phyloP scores from a whole-genome alignment of 2,113 vertebrate species.

The Ictidomys tridecemlineatus region DNA sequence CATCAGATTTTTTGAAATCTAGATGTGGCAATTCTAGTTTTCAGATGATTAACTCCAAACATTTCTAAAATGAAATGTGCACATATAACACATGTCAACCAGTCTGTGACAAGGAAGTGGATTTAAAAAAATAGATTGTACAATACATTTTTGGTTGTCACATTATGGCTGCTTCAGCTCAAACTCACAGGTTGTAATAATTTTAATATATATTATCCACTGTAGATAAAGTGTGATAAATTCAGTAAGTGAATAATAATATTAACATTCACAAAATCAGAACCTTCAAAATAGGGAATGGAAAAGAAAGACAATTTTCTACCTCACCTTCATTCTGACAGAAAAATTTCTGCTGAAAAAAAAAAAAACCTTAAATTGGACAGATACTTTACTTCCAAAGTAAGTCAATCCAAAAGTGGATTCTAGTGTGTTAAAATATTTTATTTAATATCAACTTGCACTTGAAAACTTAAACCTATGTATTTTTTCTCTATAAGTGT shows the following conservation, averaged over 20 bases:
- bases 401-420: constrained; percentile 48
- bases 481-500: not conserved
- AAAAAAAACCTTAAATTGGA: not conserved
- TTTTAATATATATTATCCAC: constrained; percentile 67
- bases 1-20: not conserved
- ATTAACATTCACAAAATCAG: constrained; percentile 26
- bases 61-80: constrained; percentile 55
- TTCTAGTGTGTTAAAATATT: constrained; percentile 54
- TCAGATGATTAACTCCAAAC: constrained; percentile 32
- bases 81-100: constrained; percentile 31
- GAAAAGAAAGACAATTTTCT: constrained; percentile 4
- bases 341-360: constrained; percentile 42
- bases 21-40: not conserved
- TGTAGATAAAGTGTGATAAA: constrained; percentile 67
- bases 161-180: constrained; percentile 41
- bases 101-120: constrained; percentile 61
- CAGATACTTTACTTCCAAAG: constrained; percentile 44
- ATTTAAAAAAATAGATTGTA: constrained; percentile 48
- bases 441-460: not conserved
- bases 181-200: constrained; percentile 33
- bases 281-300: constrained; percentile 33
- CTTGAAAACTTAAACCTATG: not conserved
- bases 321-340: not conserved
- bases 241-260: constrained; percentile 70
- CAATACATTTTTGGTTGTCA: constrained; percentile 49